phyloP scores from a whole-genome alignment of 2,888 invertebrate genomes.

The Oscheius sp. region DNA sequence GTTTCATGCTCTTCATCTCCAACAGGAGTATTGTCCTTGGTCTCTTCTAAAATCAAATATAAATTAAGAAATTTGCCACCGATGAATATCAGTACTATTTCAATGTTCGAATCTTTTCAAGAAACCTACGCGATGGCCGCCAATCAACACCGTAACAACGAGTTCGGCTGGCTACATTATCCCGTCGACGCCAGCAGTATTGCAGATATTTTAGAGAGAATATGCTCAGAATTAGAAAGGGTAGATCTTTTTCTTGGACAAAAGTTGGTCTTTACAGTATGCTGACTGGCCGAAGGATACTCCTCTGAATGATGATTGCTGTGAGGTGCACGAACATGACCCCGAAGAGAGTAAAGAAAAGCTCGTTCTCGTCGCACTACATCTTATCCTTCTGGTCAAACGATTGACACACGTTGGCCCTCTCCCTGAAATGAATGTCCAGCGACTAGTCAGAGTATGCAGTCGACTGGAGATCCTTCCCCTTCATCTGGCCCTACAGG shows the following conservation, averaged over 20 bases:
- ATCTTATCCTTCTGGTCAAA: conserved; percentile 44
- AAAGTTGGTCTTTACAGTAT: conserved; percentile 27
- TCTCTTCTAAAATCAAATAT: conserved; percentile 68
- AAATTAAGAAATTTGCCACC: conserved; percentile 83
- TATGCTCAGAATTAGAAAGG: conserved; percentile 52
- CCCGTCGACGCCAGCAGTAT: conserved; percentile 41
- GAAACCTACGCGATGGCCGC: conserved; percentile 89
- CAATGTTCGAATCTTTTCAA: conserved; percentile 91
- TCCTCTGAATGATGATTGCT: conserved; percentile 46
- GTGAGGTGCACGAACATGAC: conserved; percentile 40
- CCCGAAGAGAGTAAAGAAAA: conserved; percentile 50
- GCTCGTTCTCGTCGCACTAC: conserved; percentile 49
- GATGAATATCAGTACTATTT: conserved; percentile 92
- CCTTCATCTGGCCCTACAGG: conserved; percentile 46
- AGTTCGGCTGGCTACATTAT: conserved; percentile 31
- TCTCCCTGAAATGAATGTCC: not conserved
- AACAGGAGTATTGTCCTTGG: conserved; percentile 46
- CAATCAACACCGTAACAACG: conserved; percentile 77
- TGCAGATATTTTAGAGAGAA: conserved; percentile 36
- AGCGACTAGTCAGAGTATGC: conserved; percentile 7
- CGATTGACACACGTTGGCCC: conserved; percentile 7
- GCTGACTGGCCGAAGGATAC: conserved; percentile 44
- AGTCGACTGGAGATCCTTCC: conserved; percentile 34
- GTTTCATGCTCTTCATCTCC: conserved; percentile 85
- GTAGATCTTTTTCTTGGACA: conserved; percentile 1